Percentiles rank a stretch among this genome's conserved stretches.
These are phyloP conservation scores for Plusia festucae DNA, from an alignment of 2,888 invertebrate genomes.

Conservation along the genomic window DNA sequence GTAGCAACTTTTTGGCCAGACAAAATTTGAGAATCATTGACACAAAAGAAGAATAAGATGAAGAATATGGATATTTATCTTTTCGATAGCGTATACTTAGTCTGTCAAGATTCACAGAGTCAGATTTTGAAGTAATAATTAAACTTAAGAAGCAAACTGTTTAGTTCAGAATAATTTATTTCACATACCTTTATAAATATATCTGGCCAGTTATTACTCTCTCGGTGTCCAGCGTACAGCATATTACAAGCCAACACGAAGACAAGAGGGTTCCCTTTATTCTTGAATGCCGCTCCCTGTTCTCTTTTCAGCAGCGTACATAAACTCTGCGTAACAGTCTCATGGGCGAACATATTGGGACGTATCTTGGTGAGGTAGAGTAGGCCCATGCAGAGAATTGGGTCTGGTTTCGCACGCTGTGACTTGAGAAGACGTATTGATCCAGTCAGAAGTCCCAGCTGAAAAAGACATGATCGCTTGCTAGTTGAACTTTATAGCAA, in stretches of 20 bases:
- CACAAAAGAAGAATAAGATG: too few relatives aligned
- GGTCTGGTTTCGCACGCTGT: conserved; percentile 95
- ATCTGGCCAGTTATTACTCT: conserved; percentile 97
- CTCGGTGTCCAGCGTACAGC: conserved; percentile 94
- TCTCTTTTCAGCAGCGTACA: conserved; percentile 95
- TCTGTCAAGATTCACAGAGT: not conserved
- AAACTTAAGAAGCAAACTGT: not conserved
- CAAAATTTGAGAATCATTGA: too few relatives aligned
- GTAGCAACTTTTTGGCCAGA: too few relatives aligned
- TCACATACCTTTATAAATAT: conserved; percentile 94
- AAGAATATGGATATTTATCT: too few relatives aligned
- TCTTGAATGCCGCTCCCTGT: conserved; percentile 91
- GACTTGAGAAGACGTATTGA: conserved; percentile 94
- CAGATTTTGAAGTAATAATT: too few relatives aligned
- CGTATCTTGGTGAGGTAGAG: conserved; percentile 94
- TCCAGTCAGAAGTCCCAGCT: conserved; percentile 95
- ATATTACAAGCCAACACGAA: conserved; percentile 96
- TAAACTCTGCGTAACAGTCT: conserved; percentile 93
- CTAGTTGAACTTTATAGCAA: too few relatives aligned
- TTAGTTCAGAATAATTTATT: not conserved
- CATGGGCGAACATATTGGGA: conserved; percentile 93
- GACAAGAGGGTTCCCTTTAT: conserved; percentile 94
- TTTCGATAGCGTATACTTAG: too few relatives aligned
- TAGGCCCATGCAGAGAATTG: conserved; percentile 93
- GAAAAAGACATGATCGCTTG: conserved; percentile 53